phyloP scores from a whole-genome alignment of 2,888 invertebrate genomes.

The Augiades crinisus region DNA sequence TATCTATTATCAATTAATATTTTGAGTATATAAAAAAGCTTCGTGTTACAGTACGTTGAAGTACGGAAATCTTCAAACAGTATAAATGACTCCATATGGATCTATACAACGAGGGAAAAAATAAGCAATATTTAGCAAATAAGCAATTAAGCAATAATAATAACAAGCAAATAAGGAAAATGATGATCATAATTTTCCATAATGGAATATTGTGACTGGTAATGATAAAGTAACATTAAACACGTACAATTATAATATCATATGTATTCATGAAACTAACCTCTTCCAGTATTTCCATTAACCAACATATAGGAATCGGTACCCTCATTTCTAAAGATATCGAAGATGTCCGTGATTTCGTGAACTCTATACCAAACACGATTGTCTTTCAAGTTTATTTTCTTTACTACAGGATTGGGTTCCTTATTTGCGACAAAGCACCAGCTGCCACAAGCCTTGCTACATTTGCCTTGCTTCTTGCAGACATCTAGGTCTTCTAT shows the following conservation, averaged over 20 bases:
- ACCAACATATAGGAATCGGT: conserved; percentile 82
- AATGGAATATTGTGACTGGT: no score
- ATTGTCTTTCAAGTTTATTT: conserved; percentile 53
- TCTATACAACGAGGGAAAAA: no score
- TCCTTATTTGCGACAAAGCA: conserved; percentile 74
- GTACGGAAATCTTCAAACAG: no score
- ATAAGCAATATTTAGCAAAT: no score
- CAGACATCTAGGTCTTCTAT: conserved; percentile 61
- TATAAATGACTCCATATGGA: no score
- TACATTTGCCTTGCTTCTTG: conserved; percentile 32
- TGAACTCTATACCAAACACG: conserved; percentile 78
- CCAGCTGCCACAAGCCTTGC: conserved; percentile 41
- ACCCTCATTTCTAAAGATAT: conserved; percentile 65
- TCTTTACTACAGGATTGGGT: conserved; percentile 44
- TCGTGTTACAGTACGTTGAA: no score
- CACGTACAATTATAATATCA: no score
- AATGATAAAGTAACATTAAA: conserved; percentile 6
- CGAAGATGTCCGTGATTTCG: conserved; percentile 72
- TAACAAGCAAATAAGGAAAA: no score
- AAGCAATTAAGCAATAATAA: no score
- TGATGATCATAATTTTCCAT: no score
- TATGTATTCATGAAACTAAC: conserved; percentile 22
- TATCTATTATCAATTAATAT: no score
- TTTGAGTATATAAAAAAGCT: no score
- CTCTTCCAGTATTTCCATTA: conserved; percentile 70